A percentile compares a stretch with the other conserved stretches of the same genome.
Conservation (phyloP, 2,888 invertebrate genomes). For the Dorcus hopei region DNA sequence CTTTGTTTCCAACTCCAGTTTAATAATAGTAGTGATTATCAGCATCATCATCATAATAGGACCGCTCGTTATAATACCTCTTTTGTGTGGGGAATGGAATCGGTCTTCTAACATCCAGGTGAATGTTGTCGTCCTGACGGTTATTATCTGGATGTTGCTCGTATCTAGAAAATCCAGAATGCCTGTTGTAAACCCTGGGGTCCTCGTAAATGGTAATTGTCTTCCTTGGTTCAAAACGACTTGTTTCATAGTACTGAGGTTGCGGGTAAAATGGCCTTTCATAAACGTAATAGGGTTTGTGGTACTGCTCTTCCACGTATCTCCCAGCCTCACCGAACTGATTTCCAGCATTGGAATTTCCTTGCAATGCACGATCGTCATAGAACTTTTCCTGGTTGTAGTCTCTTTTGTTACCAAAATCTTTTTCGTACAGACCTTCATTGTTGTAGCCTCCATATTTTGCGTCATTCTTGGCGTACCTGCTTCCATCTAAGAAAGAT, state of each 20-base stretch:
- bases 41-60: not conserved
- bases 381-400: slow-evolving; percentile 40
- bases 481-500: slow-evolving; percentile 32
- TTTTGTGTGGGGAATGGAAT: not conserved
- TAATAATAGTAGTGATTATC: not conserved
- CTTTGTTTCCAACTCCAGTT: not conserved
- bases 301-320: slow-evolving; percentile 28
- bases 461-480: slow-evolving; percentile 35
- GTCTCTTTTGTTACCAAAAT: slow-evolving; percentile 34
- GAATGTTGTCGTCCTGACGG: slow-evolving; percentile 14
- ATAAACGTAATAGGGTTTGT: slow-evolving; percentile 12
- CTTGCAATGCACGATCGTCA: slow-evolving; percentile 32
- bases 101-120: slow-evolving; percentile 2
- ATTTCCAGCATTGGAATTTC: slow-evolving; percentile 25
- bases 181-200: slow-evolving; percentile 32
- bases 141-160: slow-evolving; percentile 20
- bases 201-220: slow-evolving; percentile 48
- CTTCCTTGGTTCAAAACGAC: slow-evolving; percentile 25
- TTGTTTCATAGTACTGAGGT: slow-evolving; percentile 16
- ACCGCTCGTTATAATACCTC: not conserved
- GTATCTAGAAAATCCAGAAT: not conserved
- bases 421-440: slow-evolving; percentile 38
- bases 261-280: slow-evolving; percentile 16
- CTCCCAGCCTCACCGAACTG: slow-evolving; percentile 29
- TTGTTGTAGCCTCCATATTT: slow-evolving; percentile 40